Percentiles rank a stretch among this genome's conserved stretches.
phyloP scores from a whole-genome alignment of 2,888 invertebrate species.

The Rugalucina vietnamica region DNA sequence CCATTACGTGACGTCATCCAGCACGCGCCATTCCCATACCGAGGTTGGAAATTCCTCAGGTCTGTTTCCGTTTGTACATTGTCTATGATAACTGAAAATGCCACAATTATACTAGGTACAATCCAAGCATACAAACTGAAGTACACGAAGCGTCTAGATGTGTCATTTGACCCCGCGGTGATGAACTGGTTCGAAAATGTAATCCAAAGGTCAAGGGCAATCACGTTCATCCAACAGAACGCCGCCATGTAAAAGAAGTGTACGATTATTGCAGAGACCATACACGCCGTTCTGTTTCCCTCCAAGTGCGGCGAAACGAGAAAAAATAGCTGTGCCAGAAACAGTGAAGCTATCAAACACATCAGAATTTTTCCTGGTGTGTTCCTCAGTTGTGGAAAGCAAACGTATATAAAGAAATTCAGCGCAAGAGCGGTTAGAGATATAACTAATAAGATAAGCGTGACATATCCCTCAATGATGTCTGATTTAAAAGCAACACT shows the following conservation, averaged over 20 bases:
- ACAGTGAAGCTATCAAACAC: conserved; percentile 85
- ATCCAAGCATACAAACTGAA: conserved; percentile 84
- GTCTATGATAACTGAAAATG: conserved; percentile 84
- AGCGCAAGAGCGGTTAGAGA: conserved; percentile 85
- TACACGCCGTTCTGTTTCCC: conserved; percentile 29
- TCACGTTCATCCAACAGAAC: conserved; percentile 86
- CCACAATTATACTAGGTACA: conserved; percentile 79
- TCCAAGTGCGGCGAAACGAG: conserved; percentile 83
- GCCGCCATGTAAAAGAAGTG: conserved; percentile 86
- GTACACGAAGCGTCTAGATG: conserved; percentile 61
- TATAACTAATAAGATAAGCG: conserved; percentile 88
- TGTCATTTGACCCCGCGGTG: conserved; percentile 50
- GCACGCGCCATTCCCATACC: conserved; percentile 85
- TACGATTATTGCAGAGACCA: conserved; percentile 83
- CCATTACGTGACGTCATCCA: conserved; percentile 86
- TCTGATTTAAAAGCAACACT: conserved; percentile 43
- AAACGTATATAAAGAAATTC: conserved; percentile 84
- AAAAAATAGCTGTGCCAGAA: conserved; percentile 85
- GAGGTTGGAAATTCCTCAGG: conserved; percentile 80
- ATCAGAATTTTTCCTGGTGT: conserved; percentile 86
- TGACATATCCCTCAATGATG: conserved; percentile 81
- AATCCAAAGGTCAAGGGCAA: conserved; percentile 87
- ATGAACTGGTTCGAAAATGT: conserved; percentile 80
- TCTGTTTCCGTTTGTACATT: conserved; percentile 79
- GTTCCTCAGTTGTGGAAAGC: conserved; percentile 85